Evolutionary conservation across 1,140 invertebrate species (phyloP), one percentile per base, ranked within the genome.

Genomic region (Drosophila bocki): DNA sequence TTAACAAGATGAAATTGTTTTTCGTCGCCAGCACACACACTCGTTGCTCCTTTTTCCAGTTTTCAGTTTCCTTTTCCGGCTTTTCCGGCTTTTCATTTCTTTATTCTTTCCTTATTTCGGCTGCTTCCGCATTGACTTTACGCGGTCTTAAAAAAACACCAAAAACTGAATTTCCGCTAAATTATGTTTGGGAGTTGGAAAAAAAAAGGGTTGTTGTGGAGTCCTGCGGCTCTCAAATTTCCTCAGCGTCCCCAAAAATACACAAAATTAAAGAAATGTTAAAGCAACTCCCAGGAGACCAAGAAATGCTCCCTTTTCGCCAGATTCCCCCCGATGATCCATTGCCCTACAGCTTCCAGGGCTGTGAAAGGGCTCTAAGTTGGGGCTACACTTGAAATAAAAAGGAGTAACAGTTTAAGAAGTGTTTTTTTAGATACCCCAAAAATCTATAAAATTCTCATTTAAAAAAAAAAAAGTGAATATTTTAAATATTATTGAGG

Each of bases 1-100:
- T 51, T 35, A 70, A 41, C 63, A 56, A 54, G 42, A 58, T 70
- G 33, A 70, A 56, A 56, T 54, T 68, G 62, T 72, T 48, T 72
- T 71, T 33, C 15, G 13, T 33, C 26, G 13, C 32, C 41, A 65
- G 35, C 51, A 39, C 33, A 58, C 33, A 58, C 45, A 32, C 26
- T 51, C 22, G 29, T 29, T n/a, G 17, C 26, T 19, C 19, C 37
- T 29, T 22, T 68, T 50, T 35, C 15, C 39, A 22, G 22, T 26
- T 17, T 62, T 22, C 17, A 29, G 26, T 29, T 29, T 29, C 12
- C 13, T 33, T 45, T 56, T 33, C 26, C 60, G 12, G 13, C 13
- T 33, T 45, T 56, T 33, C 26, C 60, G 12, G 13, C n/a, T n/a
- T 17, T 63, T 29, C 17, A n/a, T 22, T 37, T 22, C n/a, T 39